A percentile compares a stretch with the other conserved stretches of the same genome.
phyloP scores from a whole-genome alignment of 1,140 invertebrate genomes.

The Rhizoglyphus robini region DNA sequence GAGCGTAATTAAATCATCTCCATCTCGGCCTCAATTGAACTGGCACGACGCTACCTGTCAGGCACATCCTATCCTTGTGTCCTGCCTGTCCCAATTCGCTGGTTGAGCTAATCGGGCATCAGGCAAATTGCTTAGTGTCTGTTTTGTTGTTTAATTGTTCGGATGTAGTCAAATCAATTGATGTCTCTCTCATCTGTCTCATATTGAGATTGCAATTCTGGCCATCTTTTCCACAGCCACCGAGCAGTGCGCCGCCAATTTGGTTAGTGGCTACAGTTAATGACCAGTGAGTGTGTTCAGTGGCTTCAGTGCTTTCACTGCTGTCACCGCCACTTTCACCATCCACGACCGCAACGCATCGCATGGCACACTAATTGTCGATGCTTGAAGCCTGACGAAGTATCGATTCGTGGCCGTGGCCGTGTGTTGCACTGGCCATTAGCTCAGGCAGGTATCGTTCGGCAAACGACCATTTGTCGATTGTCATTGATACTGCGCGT shows the following conservation, averaged over 20 bases:
- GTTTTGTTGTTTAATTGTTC: not conserved
- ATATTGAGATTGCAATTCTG: too few relatives aligned
- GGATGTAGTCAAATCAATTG: slow-evolving; percentile 6
- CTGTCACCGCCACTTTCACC: not conserved
- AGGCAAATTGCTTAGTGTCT: not conserved
- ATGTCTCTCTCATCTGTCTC: not conserved
- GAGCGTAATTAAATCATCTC: slow-evolving; percentile 6
- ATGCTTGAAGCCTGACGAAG: not conserved
- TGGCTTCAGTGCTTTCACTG: not conserved
- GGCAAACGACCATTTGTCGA: slow-evolving; percentile 4
- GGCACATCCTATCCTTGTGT: slow-evolving; percentile 1
- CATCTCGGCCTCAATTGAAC: not conserved
- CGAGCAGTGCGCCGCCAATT: too few relatives aligned
- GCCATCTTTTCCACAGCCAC: too few relatives aligned
- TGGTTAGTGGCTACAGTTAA: too few relatives aligned
- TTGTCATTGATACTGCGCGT: slow-evolving; percentile 4
- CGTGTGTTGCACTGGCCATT: not conserved
- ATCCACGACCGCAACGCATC: slow-evolving; percentile 2
- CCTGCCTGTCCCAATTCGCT: slow-evolving; percentile 4
- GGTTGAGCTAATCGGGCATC: not conserved
- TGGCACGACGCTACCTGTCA: not conserved
- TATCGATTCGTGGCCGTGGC: not conserved
- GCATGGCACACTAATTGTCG: slow-evolving; percentile 9
- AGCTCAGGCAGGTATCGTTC: not conserved
- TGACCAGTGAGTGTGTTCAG: not conserved